A percentile compares a stretch with the other conserved stretches of the same genome.
Evolutionary conservation across 2,888 invertebrate species (phyloP).

Genomic region (Schizaphis graminum): DNA sequence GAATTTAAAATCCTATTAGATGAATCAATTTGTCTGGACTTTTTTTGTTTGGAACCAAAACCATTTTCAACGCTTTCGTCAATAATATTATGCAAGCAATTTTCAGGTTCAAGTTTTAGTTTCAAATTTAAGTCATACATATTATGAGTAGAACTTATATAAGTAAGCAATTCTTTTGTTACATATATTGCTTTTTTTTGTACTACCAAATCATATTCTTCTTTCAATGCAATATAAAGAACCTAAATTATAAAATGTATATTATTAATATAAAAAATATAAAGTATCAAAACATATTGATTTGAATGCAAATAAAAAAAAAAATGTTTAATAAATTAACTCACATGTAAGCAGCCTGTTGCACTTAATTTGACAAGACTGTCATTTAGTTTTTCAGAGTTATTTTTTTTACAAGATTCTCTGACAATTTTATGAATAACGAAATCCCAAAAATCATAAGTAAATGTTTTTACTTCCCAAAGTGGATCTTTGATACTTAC

Average conservation of each 20-base stretch:
- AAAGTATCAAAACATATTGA: not conserved
- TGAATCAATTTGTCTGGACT: slow-evolving; percentile 40
- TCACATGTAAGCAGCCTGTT: slow-evolving; percentile 50
- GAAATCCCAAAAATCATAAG: slow-evolving; percentile 55
- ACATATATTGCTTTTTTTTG: slow-evolving; percentile 52
- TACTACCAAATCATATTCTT: slow-evolving; percentile 56
- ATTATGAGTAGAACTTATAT: not conserved
- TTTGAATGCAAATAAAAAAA: not conserved
- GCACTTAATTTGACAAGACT: not conserved
- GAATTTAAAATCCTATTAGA: slow-evolving; percentile 27
- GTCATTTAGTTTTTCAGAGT: not conserved
- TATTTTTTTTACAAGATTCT: not conserved
- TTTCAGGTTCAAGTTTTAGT: not conserved
- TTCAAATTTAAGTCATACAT: not conserved
- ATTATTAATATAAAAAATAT: not conserved
- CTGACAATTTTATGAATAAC: not conserved
- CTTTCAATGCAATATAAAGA: slow-evolving; percentile 49
- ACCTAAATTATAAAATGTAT: slow-evolving; percentile 39
- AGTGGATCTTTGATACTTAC: slow-evolving; percentile 53
- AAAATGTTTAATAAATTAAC: not conserved
- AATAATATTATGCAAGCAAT: not conserved
- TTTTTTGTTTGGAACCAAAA: not conserved
- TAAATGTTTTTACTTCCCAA: slow-evolving; percentile 61
- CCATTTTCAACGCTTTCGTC: not conserved
- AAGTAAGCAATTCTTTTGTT: slow-evolving; percentile 13